These are phyloP conservation scores for Pollenia angustigena DNA, from an alignment of 2,888 invertebrate genomes.

Conservation along the genomic window DNA sequence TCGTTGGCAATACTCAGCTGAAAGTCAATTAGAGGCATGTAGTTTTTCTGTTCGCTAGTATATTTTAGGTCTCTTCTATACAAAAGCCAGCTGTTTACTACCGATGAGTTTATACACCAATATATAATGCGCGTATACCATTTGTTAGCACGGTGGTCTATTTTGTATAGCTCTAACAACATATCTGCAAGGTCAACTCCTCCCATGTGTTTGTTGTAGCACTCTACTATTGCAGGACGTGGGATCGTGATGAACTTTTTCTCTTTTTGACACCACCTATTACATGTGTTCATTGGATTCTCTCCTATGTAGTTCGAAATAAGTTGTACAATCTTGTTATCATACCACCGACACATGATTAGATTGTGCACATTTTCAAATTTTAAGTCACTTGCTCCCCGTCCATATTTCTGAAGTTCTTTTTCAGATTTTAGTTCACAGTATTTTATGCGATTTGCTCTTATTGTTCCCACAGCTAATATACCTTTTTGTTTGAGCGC, in stretches of 20 bases:
- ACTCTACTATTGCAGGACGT: slow-evolving; percentile 21
- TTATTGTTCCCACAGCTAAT: slow-evolving; percentile 11
- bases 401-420: slow-evolving; percentile 58
- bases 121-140: slow-evolving; percentile 75
- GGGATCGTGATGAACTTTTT: slow-evolving; percentile 44
- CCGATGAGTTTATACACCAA: too few relatives aligned
- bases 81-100: too few relatives aligned
- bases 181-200: slow-evolving; percentile 72
- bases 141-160: slow-evolving; percentile 56
- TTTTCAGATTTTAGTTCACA: slow-evolving; percentile 58
- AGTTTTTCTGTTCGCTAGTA: slow-evolving; percentile 47
- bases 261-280: slow-evolving; percentile 70
- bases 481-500: slow-evolving; percentile 8
- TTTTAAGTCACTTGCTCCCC: slow-evolving; percentile 71
- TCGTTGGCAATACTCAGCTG: slow-evolving; percentile 68
- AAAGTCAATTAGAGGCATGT: slow-evolving; percentile 69
- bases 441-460: slow-evolving; percentile 12
- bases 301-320: slow-evolving; percentile 67
- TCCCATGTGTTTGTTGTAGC: slow-evolving; percentile 68
- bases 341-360: slow-evolving; percentile 72
- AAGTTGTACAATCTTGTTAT: slow-evolving; percentile 72
- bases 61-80: slow-evolving; percentile 68
- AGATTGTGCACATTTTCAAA: slow-evolving; percentile 66
- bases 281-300: slow-evolving; percentile 67
- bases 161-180: slow-evolving; percentile 68